phyloP scores from a whole-genome alignment of 2,113 vertebrate genomes.

The Acrocephalus arundinaceus region DNA sequence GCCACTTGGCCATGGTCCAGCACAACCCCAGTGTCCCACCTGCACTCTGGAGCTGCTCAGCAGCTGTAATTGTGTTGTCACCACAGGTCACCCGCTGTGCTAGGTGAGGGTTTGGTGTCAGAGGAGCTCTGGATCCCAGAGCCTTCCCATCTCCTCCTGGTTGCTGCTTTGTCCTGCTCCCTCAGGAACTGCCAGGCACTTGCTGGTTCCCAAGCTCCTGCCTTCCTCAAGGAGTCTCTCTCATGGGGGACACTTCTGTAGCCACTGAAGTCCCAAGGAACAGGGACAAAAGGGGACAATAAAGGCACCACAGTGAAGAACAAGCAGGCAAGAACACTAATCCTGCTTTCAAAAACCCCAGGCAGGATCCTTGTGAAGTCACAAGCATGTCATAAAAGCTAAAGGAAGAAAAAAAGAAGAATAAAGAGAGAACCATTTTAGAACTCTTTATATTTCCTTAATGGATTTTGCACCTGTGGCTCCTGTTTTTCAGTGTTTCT shows the following conservation, averaged over 20 bases:
- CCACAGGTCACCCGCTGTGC: background rate
- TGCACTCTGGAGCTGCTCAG: background rate
- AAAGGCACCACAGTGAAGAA: background rate
- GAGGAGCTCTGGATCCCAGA: background rate
- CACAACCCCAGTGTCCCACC: accelerated
- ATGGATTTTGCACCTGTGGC: constrained; percentile 24
- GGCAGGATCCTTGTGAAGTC: background rate
- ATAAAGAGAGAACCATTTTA: background rate
- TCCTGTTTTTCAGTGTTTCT: constrained; percentile 6
- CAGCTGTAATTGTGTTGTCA: background rate
- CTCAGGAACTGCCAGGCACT: background rate
- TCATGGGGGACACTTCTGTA: background rate
- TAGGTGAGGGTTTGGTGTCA: background rate
- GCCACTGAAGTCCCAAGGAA: background rate
- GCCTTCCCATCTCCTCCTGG: background rate
- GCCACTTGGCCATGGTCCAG: background rate
- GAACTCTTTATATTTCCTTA: constrained; percentile 1
- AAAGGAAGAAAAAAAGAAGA: background rate
- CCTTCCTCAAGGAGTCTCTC: background rate
- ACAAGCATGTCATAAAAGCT: background rate
- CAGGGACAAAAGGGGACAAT: background rate
- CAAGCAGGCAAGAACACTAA: background rate
- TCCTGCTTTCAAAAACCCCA: background rate
- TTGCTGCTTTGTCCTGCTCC: background rate
- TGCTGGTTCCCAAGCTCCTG: background rate